Conservation (phyloP, 2,888 invertebrate species). For the Chorisops tibialis region DNA sequence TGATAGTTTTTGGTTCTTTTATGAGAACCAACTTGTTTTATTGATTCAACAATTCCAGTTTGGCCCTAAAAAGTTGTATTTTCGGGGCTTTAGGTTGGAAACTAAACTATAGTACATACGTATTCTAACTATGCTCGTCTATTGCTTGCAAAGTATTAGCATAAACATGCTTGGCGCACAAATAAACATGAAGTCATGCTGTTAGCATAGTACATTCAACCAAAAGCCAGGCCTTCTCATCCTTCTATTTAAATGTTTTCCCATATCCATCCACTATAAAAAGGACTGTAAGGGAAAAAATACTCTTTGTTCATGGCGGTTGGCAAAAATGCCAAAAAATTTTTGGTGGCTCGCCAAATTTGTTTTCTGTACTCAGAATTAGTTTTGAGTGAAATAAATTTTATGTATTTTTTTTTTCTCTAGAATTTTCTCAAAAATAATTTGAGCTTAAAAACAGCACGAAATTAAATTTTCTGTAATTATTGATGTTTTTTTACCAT, state of each 20-base stretch:
- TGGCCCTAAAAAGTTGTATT: conserved; percentile 9
- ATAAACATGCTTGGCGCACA: conserved; percentile 7
- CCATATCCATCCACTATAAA: too few species aligned
- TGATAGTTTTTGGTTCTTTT: neutral
- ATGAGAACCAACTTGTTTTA: conserved; percentile 12
- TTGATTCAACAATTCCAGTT: conserved; percentile 8
- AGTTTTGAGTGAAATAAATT: conserved; percentile 19
- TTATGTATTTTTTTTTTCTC: neutral
- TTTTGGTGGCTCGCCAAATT: conserved; percentile 20
- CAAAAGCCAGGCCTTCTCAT: too few species aligned
- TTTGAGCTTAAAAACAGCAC: too few species aligned
- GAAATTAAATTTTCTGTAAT: too few species aligned
- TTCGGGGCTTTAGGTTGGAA: neutral
- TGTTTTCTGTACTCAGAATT: conserved; percentile 16
- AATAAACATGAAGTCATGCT: neutral
- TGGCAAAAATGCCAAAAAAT: conserved; percentile 16
- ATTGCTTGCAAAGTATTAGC: neutral
- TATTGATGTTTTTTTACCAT: too few species aligned
- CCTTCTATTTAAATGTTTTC: too few species aligned
- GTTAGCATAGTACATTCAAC: too few species aligned
- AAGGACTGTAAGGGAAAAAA: neutral
- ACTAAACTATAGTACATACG: neutral
- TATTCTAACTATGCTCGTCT: neutral
- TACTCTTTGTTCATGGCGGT: conserved; percentile 5
- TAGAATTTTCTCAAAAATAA: too few species aligned